phyloP scores from a whole-genome alignment of 2,113 vertebrate species.

The Prunella himalayana region DNA sequence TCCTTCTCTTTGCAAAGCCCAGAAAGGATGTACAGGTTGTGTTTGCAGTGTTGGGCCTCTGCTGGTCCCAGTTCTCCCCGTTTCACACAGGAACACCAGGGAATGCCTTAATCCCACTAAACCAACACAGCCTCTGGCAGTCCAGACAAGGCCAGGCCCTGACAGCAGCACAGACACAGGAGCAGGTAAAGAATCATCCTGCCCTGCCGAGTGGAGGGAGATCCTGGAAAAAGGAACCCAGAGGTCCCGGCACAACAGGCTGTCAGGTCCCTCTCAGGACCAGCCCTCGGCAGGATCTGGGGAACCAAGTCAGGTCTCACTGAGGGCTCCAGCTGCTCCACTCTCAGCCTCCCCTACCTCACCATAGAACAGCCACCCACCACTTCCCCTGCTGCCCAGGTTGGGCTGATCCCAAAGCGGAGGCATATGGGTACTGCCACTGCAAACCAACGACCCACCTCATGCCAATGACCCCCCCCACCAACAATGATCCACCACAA shows the following conservation, averaged over 20 bases:
- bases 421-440: neutral
- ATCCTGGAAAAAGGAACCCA: neutral
- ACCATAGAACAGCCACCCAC: neutral
- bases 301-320: neutral
- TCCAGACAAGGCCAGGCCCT: neutral
- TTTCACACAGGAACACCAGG: neutral
- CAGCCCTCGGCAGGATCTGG: neutral
- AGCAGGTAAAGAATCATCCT: neutral
- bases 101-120: fast-evolving
- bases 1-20: neutral
- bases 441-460: neutral
- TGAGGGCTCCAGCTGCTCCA: neutral
- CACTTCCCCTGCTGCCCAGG: fast-evolving
- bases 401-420: neutral
- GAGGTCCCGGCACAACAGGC: neutral
- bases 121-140: neutral
- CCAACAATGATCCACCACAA: neutral
- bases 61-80: neutral
- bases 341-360: neutral
- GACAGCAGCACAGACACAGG: neutral
- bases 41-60: neutral
- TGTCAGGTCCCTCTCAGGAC: neutral
- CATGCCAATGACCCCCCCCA: neutral
- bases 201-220: neutral
- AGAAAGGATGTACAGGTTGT: neutral